Evolutionary conservation across 2,888 invertebrate genomes (phyloP).

Genomic region (Dolichomitus sp.): DNA sequence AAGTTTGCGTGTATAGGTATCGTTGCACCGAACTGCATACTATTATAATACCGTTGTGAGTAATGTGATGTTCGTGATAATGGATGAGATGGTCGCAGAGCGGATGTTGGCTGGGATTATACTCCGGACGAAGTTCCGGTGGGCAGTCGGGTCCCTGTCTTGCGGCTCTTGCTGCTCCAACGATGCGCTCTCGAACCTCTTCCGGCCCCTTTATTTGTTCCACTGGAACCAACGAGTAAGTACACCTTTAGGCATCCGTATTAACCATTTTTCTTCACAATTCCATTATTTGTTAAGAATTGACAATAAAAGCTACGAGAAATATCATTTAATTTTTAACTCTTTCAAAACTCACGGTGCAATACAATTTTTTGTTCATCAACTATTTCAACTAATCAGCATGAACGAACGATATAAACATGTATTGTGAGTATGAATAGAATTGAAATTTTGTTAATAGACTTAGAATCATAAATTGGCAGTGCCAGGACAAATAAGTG

Average conservation of each 20-base stretch:
- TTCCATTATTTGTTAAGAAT: background rate
- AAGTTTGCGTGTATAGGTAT: conserved; percentile 50
- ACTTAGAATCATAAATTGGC: no score
- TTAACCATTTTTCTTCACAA: background rate
- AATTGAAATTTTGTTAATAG: no score
- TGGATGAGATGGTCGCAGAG: conserved; percentile 84
- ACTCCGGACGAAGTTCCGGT: conserved; percentile 87
- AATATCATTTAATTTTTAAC: no score
- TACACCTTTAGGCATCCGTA: conserved; percentile 21
- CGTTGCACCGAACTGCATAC: conserved; percentile 62
- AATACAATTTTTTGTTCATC: no score
- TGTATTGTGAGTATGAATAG: no score
- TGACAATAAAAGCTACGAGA: no score
- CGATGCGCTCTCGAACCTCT: conserved; percentile 90
- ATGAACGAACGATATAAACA: no score
- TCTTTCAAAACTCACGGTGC: no score
- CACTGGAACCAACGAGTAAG: conserved; percentile 87
- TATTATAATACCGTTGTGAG: conserved; percentile 81
- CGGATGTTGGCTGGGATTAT: conserved; percentile 84
- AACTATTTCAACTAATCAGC: no score
- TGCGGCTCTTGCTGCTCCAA: conserved; percentile 89
- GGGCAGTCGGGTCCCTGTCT: conserved; percentile 88
- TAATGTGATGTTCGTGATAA: conserved; percentile 84
- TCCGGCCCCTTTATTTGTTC: conserved; percentile 92
- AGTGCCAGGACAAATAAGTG: no score